A percentile compares a stretch with the other conserved stretches of the same genome.
Conservation (phyloP, 1,140 invertebrate genomes). For the Diorhabda sublineata region DNA sequence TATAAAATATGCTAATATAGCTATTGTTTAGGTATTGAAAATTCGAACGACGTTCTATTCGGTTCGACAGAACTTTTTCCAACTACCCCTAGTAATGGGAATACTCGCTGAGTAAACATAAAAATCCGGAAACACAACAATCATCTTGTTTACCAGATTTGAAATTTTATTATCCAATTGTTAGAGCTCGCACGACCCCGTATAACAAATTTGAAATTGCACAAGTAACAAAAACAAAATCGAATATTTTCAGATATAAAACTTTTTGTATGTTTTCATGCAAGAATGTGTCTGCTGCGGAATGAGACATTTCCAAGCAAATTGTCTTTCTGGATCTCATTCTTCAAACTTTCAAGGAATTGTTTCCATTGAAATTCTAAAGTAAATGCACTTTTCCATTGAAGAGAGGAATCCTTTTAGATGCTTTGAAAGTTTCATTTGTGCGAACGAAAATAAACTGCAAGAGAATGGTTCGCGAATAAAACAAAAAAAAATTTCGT, state of each 20-base stretch:
- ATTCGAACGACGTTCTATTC: too few species aligned
- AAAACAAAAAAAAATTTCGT: too few species aligned
- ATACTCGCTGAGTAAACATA: too few species aligned
- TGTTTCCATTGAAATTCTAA: background rate
- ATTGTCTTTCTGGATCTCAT: constrained; percentile 13
- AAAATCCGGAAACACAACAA: background rate
- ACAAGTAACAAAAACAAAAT: constrained; percentile 26
- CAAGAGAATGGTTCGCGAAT: too few species aligned
- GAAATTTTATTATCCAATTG: background rate
- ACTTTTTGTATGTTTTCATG: constrained; percentile 23
- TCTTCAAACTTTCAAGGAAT: background rate
- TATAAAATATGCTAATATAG: too few species aligned
- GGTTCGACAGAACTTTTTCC: too few species aligned
- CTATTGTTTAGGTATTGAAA: too few species aligned
- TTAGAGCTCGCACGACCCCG: background rate
- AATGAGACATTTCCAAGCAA: constrained; percentile 37
- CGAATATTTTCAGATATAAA: constrained; percentile 34
- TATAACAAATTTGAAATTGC: constrained; percentile 23
- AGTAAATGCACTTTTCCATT: background rate
- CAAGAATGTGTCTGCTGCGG: constrained; percentile 33
- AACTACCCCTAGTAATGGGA: too few species aligned
- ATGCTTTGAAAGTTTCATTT: too few species aligned
- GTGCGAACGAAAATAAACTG: too few species aligned
- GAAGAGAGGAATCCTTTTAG: too few species aligned
- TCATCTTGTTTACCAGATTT: background rate